Evolutionary conservation across 2,888 invertebrate genomes (phyloP).

Genomic region (Cyclophora albipunctata): DNA sequence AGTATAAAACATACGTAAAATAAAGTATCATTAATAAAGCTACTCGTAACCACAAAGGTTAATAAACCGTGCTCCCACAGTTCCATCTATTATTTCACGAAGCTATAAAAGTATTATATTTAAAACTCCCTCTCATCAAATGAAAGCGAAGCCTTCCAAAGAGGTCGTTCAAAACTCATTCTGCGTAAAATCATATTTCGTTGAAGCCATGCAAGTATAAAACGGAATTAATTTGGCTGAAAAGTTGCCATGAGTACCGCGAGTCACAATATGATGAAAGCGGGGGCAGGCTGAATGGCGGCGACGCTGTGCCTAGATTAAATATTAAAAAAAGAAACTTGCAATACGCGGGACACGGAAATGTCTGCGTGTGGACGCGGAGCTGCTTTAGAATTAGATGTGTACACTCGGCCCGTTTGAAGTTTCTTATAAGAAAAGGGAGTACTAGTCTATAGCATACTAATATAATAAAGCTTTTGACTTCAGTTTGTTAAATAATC

Average conservation of each 20-base stretch:
- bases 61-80: too few relatives aligned
- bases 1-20: too few relatives aligned
- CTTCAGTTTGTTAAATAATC: background rate
- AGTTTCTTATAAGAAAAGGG: too few relatives aligned
- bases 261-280: conserved; percentile 66
- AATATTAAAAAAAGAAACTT: conserved; percentile 55
- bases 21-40: too few relatives aligned
- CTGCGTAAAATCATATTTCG: conserved; percentile 63
- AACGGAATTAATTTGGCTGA: conserved; percentile 68
- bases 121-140: conserved; percentile 25
- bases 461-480: background rate
- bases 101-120: conserved; percentile 5
- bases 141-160: conserved; percentile 48
- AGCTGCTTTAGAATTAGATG: too few relatives aligned
- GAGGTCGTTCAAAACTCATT: conserved; percentile 46
- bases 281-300: conserved; percentile 63
- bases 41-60: too few relatives aligned
- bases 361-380: too few relatives aligned
- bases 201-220: conserved; percentile 57
- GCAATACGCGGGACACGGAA: background rate
- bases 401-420: too few relatives aligned
- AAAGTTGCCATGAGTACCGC: conserved; percentile 50
- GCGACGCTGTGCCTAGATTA: conserved; percentile 49
- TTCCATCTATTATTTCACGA: too few relatives aligned
- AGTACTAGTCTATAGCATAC: too few relatives aligned